phyloP scores from a whole-genome alignment of 2,888 invertebrate species.

The Crossocerus cetratus region DNA sequence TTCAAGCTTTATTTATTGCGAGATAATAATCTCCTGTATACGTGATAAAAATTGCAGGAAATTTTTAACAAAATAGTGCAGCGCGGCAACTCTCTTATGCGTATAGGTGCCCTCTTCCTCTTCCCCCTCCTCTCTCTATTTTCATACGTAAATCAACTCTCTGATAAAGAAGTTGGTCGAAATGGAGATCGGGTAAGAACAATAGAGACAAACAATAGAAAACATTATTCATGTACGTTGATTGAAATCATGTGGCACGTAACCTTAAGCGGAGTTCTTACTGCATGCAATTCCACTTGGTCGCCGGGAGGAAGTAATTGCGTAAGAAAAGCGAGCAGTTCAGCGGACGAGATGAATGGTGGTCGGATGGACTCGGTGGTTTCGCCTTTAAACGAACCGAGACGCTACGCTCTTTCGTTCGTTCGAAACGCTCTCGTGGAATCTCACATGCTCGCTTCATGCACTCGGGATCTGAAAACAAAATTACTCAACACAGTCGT shows the following conservation, averaged over 20 bases:
- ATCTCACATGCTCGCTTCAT: conserved; percentile 23
- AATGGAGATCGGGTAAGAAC: no score
- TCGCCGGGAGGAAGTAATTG: conserved; percentile 30
- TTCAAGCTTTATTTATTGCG: no score
- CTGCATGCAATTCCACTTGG: conserved; percentile 12
- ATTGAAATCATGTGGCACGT: not conserved
- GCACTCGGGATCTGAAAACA: conserved; percentile 13
- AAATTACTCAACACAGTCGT: no score
- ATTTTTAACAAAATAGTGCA: no score
- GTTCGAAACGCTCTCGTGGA: not conserved
- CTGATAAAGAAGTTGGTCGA: no score
- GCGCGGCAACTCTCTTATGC: no score
- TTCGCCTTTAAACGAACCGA: conserved; percentile 19
- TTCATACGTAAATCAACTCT: not conserved
- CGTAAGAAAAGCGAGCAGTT: conserved; percentile 12
- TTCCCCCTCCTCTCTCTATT: no score
- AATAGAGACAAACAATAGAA: no score
- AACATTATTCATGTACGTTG: no score
- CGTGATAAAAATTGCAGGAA: no score
- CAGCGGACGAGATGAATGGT: not conserved
- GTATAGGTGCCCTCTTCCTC: no score
- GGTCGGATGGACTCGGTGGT: not conserved
- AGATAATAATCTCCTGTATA: no score
- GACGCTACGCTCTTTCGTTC: not conserved
- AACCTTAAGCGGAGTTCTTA: not conserved